Evolutionary conservation across 2,888 invertebrate species (phyloP).

Genomic region (Aspidiotus rigidus): DNA sequence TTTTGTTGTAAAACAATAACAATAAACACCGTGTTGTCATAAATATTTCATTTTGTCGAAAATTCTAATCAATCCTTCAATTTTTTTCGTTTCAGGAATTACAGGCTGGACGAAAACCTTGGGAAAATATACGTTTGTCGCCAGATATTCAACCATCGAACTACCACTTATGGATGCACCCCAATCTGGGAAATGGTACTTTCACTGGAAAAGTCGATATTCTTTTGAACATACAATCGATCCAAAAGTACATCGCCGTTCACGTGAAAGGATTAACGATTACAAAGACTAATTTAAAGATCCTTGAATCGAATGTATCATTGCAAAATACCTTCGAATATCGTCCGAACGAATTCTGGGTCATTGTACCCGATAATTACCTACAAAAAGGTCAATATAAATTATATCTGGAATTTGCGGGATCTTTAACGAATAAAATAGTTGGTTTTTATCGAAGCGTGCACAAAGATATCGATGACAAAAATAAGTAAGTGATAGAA

Average conservation of each 20-base stretch:
- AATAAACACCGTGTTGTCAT: too few species aligned
- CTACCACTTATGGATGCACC: constrained; percentile 60
- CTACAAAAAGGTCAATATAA: constrained; percentile 43
- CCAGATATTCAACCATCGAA: constrained; percentile 51
- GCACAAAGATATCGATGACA: constrained; percentile 44
- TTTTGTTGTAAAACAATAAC: too few species aligned
- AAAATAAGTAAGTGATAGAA: constrained; percentile 40
- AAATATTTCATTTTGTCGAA: too few species aligned
- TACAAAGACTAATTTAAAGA: constrained; percentile 41
- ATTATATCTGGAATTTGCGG: constrained; percentile 48
- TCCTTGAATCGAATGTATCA: constrained; percentile 39
- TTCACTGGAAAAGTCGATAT: constrained; percentile 53
- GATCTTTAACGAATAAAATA: constrained; percentile 49
- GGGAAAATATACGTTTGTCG: constrained; percentile 43
- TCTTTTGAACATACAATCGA: constrained; percentile 44
- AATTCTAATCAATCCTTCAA: too few species aligned
- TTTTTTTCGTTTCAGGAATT: too few species aligned
- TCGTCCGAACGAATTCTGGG: constrained; percentile 39
- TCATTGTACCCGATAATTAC: constrained; percentile 35
- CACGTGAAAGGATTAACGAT: constrained; percentile 55
- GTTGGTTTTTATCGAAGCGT: constrained; percentile 55
- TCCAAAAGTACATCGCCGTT: constrained; percentile 49
- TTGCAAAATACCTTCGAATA: constrained; percentile 44
- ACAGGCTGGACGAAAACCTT: constrained; percentile 33
- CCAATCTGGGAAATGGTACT: constrained; percentile 51